These are phyloP conservation scores for Gymnobelideus leadbeateri DNA, from an alignment of 2,113 vertebrate genomes.

Conservation along the genomic window DNA sequence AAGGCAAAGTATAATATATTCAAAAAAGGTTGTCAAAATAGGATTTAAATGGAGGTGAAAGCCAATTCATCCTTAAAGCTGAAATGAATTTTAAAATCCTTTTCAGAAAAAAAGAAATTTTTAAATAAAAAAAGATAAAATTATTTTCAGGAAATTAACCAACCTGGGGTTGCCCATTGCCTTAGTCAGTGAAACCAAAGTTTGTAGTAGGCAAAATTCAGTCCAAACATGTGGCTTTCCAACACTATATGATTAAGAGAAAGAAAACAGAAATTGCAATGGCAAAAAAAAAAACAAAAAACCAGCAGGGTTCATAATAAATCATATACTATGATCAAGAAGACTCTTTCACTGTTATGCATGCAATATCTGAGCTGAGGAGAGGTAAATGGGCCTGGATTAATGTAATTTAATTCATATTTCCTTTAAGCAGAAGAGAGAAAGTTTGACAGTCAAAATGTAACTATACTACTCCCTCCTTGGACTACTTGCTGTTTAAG, in stretches of 20 bases:
- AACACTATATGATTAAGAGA: conserved; percentile 67
- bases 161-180: conserved; percentile 60
- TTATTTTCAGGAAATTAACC: conserved; percentile 43
- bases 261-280: conserved; percentile 44
- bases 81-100: conserved; percentile 60
- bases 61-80: conserved; percentile 42
- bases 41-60: conserved; percentile 56
- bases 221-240: conserved; percentile 70
- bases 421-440: conserved; percentile 40
- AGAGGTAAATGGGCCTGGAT: conserved; percentile 31
- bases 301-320: conserved; percentile 60
- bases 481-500: conserved; percentile 34
- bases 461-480: conserved; percentile 42
- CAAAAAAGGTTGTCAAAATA: conserved; percentile 48
- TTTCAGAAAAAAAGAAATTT: conserved; percentile 5
- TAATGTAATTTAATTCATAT: conserved; percentile 14
- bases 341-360: background rate
- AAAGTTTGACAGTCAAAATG: conserved; percentile 32
- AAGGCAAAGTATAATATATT: conserved; percentile 47
- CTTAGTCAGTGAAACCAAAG: conserved; percentile 65
- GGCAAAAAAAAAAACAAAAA: conserved; percentile 34
- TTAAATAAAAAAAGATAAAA: conserved; percentile 15
- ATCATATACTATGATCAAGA: conserved; percentile 42
- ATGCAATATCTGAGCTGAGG: conserved; percentile 10
- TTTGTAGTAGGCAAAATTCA: conserved; percentile 69